Percentiles rank a stretch among this genome's conserved stretches.
phyloP scores from a whole-genome alignment of 1,140 invertebrate genomes.

The Ceratoteleas bidentatus region DNA sequence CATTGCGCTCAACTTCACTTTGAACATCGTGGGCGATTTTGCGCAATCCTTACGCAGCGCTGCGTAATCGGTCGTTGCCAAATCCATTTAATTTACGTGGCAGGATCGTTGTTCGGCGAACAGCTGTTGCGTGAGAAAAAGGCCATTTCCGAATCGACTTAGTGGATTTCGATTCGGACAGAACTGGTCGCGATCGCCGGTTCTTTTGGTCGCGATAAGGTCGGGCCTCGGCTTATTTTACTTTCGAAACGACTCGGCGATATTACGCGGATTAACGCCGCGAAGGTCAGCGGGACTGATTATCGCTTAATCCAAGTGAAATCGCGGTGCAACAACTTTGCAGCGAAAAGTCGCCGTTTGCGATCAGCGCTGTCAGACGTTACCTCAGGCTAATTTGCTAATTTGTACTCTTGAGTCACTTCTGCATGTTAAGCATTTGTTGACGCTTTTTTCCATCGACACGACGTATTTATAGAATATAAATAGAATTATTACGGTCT shows the following conservation, averaged over 20 bases:
- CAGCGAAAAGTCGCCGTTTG: constrained; percentile 54
- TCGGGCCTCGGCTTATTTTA: constrained; percentile 50
- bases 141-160: no score
- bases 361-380: constrained; percentile 46
- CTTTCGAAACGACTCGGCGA: constrained; percentile 62
- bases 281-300: constrained; percentile 61
- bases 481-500: constrained; percentile 49
- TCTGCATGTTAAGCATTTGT: constrained; percentile 52
- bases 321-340: constrained; percentile 53
- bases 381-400: constrained; percentile 58
- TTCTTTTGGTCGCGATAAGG: background rate
- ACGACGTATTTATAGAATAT: constrained; percentile 58
- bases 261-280: constrained; percentile 65
- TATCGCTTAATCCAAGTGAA: constrained; percentile 65
- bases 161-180: no score
- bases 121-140: no score
- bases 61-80: constrained; percentile 22
- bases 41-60: constrained; percentile 4
- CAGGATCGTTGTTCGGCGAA: constrained; percentile 1
- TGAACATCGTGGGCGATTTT: constrained; percentile 31
- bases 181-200: no score
- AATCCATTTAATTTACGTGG: constrained; percentile 13
- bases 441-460: constrained; percentile 32
- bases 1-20: constrained; percentile 23
- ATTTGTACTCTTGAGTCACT: constrained; percentile 61